Base-by-base conservation (phyloP, 2,113 vertebrate species). In the Myotis brandtii region DNA sequence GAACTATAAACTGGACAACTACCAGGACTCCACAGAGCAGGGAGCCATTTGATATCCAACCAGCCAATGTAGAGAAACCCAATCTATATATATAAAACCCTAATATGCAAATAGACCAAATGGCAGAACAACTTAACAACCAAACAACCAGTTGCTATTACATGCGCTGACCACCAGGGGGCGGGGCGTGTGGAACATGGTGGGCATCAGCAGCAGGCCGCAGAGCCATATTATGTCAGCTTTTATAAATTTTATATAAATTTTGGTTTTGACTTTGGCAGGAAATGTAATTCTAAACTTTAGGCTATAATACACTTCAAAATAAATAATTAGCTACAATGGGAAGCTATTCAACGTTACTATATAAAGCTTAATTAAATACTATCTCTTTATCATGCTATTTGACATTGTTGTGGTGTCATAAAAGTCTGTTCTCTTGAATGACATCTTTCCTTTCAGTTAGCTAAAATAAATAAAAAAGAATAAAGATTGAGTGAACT, bases 241-340 rank as follows among this genome's bases (percentile, higher is more conserved):
- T 95, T 95, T 86, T 70, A 83, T 81, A 89, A 87, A 66, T 75
- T 66, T 86, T 92, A 50, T 34, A 46, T 95, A 69, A 23, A 50
- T 95, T 79, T 94, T 50, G 13, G 13, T 40, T 86, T 83, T 69
- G 62, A 81, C 66, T 75, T 93, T 86, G 43, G 21, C 70, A 81
- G 59, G 16, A 81, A 85, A 93, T 27, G 21, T 73, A 90, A 87
- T 89, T 89, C 72, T 93, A 84, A 96, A 91, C 11, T 54, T 34
- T 72, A 89, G 43, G 32, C 32, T 83, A 75, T 40, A 56, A 14
- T 32, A 6, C 18, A 32, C 5, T 94, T 93, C 25, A 67, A 89
- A 79, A 62, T 81, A 89, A 86, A 64, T 67, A 43, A 21, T 82
- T 82, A 85, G 7, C 30, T 88, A 54, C 14, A 54, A 9, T 34